These are phyloP conservation scores for Thamnaconus septentrionalis DNA, from an alignment of 2,113 vertebrate species.

Conservation along the genomic window DNA sequence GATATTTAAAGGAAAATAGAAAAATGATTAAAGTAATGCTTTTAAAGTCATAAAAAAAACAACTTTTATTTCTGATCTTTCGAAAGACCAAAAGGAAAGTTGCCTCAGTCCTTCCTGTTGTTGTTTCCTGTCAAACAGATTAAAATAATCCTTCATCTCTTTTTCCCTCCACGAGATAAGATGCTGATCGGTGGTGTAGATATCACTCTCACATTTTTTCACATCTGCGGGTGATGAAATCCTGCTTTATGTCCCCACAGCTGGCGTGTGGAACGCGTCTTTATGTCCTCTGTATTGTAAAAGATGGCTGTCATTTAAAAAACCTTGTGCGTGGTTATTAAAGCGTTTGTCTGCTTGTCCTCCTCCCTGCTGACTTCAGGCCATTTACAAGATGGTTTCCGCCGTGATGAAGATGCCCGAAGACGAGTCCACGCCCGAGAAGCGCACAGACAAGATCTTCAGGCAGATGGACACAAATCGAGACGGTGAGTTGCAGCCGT, in stretches of 20 bases:
- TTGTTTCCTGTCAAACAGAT: constrained; percentile 16
- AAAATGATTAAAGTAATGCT: no score
- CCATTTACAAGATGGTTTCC: constrained; percentile 99
- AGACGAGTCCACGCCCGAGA: constrained; percentile 97
- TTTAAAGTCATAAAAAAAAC: no score
- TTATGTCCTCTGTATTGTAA: no score
- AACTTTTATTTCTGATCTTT: no score
- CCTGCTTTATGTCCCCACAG: background rate
- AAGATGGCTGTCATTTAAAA: no score
- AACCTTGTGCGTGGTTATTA: background rate
- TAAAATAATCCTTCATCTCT: constrained; percentile 15
- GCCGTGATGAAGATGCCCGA: constrained; percentile 99
- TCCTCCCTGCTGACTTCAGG: constrained; percentile 70
- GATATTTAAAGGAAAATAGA: no score
- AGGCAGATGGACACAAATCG: constrained; percentile 98
- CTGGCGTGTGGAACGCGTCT: no score
- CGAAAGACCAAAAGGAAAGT: no score
- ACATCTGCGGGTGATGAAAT: background rate
- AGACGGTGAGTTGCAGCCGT: constrained; percentile 81
- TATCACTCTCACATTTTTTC: constrained; percentile 8
- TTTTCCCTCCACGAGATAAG: constrained; percentile 6
- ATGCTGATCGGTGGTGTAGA: constrained; percentile 1
- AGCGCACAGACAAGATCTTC: constrained; percentile 98
- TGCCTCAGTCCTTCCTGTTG: constrained; percentile 1
- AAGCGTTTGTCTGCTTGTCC: background rate